Conservation (phyloP, 2,888 invertebrate species). For the Eretmocerus hayati region DNA sequence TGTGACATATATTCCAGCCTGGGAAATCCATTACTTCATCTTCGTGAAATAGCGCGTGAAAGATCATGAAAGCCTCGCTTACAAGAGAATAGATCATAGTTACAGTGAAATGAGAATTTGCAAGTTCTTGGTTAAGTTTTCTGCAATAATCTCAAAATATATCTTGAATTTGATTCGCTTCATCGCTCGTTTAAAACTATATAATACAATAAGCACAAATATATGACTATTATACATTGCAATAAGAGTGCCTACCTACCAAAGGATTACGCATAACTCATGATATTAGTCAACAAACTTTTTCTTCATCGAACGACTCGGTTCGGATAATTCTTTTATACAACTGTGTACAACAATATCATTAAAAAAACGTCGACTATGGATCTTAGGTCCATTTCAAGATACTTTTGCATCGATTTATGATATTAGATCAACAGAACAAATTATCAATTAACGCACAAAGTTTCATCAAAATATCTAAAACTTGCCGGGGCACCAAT, state of each 20-base stretch:
- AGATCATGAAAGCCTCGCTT: background rate
- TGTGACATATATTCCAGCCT: too few relatives aligned
- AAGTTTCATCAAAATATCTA: slow-evolving; percentile 22
- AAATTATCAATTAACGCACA: slow-evolving; percentile 8
- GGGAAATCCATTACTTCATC: too few relatives aligned
- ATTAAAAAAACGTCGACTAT: slow-evolving; percentile 27
- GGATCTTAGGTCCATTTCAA: slow-evolving; percentile 27
- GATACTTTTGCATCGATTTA: slow-evolving; percentile 16
- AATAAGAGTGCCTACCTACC: slow-evolving; percentile 36
- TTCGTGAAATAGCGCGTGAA: background rate
- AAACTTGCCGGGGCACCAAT: background rate
- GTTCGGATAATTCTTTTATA: slow-evolving; percentile 31
- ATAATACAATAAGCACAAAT: slow-evolving; percentile 44
- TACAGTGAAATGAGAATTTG: background rate
- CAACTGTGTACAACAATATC: slow-evolving; percentile 37
- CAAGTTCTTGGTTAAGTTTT: slow-evolving; percentile 30
- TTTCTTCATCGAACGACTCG: slow-evolving; percentile 35
- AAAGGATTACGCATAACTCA: slow-evolving; percentile 37
- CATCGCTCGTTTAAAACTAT: slow-evolving; percentile 39
- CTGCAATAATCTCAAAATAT: slow-evolving; percentile 34
- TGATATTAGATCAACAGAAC: slow-evolving; percentile 7
- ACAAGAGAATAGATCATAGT: too few relatives aligned
- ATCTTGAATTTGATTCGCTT: slow-evolving; percentile 25
- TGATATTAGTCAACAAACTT: slow-evolving; percentile 38
- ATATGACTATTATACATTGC: slow-evolving; percentile 42